These are phyloP conservation scores for Actinernus sp. DNA, from an alignment of 92 coral and sea anemone genomes.

Conservation along the genomic window DNA sequence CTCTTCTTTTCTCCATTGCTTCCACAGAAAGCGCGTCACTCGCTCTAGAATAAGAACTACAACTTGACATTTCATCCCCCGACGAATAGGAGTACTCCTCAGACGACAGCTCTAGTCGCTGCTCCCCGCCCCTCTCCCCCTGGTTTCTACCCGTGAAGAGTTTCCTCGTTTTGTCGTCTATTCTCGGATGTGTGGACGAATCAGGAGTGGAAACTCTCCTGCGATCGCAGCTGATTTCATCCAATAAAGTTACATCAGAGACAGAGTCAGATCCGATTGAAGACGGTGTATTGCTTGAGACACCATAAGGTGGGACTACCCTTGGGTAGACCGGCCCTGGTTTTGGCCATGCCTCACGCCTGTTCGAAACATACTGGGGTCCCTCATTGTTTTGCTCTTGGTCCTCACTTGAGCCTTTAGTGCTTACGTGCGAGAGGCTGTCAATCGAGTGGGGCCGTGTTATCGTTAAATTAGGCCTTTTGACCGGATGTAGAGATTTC, in stretches of 20 bases:
- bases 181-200: not conserved
- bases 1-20: conserved; percentile 60
- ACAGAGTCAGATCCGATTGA: conserved; percentile 3
- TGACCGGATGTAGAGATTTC: too few species aligned
- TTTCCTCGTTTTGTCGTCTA: conserved; percentile 1
- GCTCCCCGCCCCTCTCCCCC: not conserved
- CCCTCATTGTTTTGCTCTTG: not conserved
- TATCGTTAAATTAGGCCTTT: not conserved
- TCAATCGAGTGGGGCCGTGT: conserved; percentile 10
- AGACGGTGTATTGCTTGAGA: conserved; percentile 3
- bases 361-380: not conserved
- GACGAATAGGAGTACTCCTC: conserved; percentile 10
- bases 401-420: conserved; percentile 2
- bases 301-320: conserved; percentile 28
- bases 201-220: not conserved
- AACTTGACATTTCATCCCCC: conserved; percentile 23
- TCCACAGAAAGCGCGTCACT: conserved; percentile 41
- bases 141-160: conserved; percentile 6
- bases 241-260: conserved; percentile 23
- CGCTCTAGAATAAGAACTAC: conserved; percentile 7
- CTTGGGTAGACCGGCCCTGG: conserved; percentile 4
- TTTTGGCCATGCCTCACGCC: conserved; percentile 41
- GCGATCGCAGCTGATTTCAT: not conserved
- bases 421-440: conserved; percentile 5
- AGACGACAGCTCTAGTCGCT: not conserved